phyloP scores from a whole-genome alignment of 2,888 invertebrate species.

The Graphium colonna region DNA sequence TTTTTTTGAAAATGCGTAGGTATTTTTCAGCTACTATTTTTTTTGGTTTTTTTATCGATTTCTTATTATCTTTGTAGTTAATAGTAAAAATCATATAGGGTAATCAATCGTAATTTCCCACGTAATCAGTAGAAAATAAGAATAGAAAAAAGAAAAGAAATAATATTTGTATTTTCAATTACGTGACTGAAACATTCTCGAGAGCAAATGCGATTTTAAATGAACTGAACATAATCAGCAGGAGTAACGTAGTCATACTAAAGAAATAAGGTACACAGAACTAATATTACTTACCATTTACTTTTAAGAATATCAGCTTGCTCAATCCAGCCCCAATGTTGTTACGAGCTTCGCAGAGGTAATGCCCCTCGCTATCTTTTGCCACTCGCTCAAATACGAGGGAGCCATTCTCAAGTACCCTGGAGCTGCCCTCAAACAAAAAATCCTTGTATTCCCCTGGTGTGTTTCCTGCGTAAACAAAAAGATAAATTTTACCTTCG shows the following conservation, averaged over 20 bases:
- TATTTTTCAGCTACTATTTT: not conserved
- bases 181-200: not conserved
- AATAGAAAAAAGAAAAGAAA: too few species aligned
- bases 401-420: conserved; percentile 90
- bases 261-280: too few species aligned
- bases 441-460: conserved; percentile 91
- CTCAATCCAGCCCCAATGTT: conserved; percentile 94
- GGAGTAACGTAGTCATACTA: too few species aligned
- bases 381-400: conserved; percentile 90
- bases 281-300: conserved; percentile 85
- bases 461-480: conserved; percentile 69
- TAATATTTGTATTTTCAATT: too few species aligned
- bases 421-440: conserved; percentile 88
- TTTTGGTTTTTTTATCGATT: too few species aligned
- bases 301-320: conserved; percentile 93
- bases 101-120: too few species aligned
- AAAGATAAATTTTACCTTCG: not conserved
- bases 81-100: too few species aligned
- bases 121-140: too few species aligned
- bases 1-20: not conserved
- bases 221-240: too few species aligned
- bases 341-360: conserved; percentile 95
- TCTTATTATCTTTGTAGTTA: too few species aligned
- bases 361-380: conserved; percentile 94
- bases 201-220: not conserved